Base-by-base conservation (phyloP, 1,140 invertebrate species). In the Amyelois transitella region DNA sequence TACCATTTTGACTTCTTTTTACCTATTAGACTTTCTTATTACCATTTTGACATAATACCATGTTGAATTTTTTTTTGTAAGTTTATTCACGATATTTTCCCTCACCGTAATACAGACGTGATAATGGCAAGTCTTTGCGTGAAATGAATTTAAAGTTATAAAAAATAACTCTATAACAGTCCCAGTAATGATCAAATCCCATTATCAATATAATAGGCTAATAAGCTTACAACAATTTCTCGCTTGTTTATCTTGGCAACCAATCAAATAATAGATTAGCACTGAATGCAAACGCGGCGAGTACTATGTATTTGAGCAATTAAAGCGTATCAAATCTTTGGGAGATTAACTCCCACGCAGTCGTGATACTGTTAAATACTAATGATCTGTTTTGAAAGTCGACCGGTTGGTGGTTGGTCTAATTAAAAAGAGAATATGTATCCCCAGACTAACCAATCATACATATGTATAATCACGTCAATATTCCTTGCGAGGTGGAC, bases 371-470 rank as follows among this genome's bases (percentile, higher is more conserved):
- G 32, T 57, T 53, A 44, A 67, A 51, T 54, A 56, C 63, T 69
- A 75, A 73, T 76, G 66, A 75, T 79, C 75, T 72, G 71, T 77
- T 77, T 77, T 74, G 69, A 72, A 75, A 71, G 64, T 60, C 51
- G 55, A 55, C 28, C 57, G 32, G 52, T 55, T 55, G 44, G 3
- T n/a, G 57, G 48, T 32, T 64, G 60, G 63, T 60, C n/a, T 38
- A 62, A 64, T 20, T 12, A 12, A 43, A 18, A 32, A 43, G 17
- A 18, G 49, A n/a, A 20, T 1, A 0, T 5, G 5, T 32, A 6
- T 28, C 5, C 10, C 5, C 5, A 28, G 5, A 28, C 5, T 6
- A 28, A 6, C 10, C 10, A 28, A 28, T 28, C 25, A 5, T 28
- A 10, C 10, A 28, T n/a, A n/a, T n/a, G n/a, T n/a, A n/a, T n/a